These are phyloP conservation scores for Bombyx mandarina DNA, from an alignment of 1,140 invertebrate genomes.

Conservation along the genomic window DNA sequence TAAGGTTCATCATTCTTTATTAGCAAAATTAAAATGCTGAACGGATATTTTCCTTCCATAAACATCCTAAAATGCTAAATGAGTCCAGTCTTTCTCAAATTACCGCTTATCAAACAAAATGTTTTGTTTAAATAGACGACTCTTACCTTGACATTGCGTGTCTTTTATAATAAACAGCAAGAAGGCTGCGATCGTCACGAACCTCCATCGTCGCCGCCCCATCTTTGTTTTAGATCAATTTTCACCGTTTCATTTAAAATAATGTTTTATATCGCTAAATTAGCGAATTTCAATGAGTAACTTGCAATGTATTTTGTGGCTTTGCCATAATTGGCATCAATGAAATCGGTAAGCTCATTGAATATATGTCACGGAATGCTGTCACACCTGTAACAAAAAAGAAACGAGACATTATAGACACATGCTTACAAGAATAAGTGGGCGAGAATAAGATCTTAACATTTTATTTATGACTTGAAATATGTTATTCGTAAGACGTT, in stretches of 20 bases:
- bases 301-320: slow-evolving; percentile 11
- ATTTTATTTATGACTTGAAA: too few relatives aligned
- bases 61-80: background rate
- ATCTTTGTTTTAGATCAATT: slow-evolving; percentile 41
- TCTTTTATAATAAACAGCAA: slow-evolving; percentile 54
- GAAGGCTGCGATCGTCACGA: slow-evolving; percentile 46
- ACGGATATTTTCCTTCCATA: too few relatives aligned
- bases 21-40: background rate
- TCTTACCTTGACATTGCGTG: slow-evolving; percentile 57
- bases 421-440: too few relatives aligned
- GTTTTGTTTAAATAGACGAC: too few relatives aligned
- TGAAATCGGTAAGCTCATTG: slow-evolving; percentile 25
- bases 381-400: background rate
- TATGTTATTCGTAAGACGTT: too few relatives aligned
- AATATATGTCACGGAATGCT: background rate
- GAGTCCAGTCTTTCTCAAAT: background rate
- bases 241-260: slow-evolving; percentile 57
- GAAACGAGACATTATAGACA: too few relatives aligned
- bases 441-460: too few relatives aligned
- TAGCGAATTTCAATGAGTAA: slow-evolving; percentile 14
- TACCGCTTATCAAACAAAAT: too few relatives aligned
- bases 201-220: slow-evolving; percentile 55
- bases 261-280: slow-evolving; percentile 13
- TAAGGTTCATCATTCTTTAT: background rate
- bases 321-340: slow-evolving; percentile 31